Evolutionary conservation across 1,140 invertebrate species (phyloP).

Genomic region (Eurytemora carolleeae): DNA sequence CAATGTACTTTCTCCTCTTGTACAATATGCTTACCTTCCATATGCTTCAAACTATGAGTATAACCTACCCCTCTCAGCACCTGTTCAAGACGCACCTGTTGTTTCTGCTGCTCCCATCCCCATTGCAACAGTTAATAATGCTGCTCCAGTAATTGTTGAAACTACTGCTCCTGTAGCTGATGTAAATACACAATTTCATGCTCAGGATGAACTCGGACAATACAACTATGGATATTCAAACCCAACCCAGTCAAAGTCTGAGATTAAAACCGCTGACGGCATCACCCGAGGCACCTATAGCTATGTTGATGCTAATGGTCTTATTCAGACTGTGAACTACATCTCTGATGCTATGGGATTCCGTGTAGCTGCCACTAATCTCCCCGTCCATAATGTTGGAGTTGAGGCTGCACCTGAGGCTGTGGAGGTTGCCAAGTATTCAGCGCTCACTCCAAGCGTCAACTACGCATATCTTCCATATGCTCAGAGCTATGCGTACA

Average conservation of each 20-base stretch:
- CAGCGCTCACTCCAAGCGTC: not conserved
- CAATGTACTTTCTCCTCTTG: not conserved
- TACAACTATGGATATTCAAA: conserved; percentile 43
- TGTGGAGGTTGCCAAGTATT: not conserved
- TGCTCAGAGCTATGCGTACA: conserved; percentile 7
- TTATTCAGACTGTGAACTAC: conserved; percentile 16
- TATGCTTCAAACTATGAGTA: conserved; percentile 10
- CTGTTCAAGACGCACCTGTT: conserved; percentile 6
- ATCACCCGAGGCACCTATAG: conserved; percentile 40
- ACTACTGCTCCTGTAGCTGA: conserved; percentile 5
- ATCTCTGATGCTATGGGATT: conserved; percentile 28
- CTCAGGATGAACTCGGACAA: conserved; percentile 40
- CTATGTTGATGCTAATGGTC: conserved; percentile 44
- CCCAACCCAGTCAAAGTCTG: not conserved
- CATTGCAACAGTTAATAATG: not conserved
- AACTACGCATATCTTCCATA: conserved; percentile 7
- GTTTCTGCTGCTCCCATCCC: not conserved
- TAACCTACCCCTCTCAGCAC: not conserved
- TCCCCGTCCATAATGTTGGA: conserved; percentile 15
- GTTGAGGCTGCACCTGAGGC: not conserved
- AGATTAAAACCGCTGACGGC: conserved; percentile 40
- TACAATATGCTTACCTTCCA: conserved; percentile 1
- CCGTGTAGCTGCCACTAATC: conserved; percentile 31
- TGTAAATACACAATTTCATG: conserved; percentile 30
- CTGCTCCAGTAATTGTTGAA: not conserved